Evolutionary conservation across 1,140 invertebrate genomes (phyloP).

Genomic region (Ceratina japonica): DNA sequence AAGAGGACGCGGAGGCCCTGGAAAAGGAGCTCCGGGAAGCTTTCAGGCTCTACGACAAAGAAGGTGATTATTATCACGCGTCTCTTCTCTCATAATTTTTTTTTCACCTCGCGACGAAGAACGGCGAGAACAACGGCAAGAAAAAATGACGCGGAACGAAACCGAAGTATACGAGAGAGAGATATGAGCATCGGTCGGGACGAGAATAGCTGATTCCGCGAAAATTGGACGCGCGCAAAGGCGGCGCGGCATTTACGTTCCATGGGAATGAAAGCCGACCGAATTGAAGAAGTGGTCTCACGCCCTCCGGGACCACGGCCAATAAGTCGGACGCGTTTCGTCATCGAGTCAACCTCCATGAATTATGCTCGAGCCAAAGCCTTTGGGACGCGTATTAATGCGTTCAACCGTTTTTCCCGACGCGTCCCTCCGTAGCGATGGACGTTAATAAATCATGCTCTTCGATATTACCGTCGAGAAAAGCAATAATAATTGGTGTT

Average conservation of each 20-base stretch:
- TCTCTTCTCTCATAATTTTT: neutral
- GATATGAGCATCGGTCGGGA: neutral
- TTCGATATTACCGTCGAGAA: neutral
- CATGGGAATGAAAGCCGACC: constrained; percentile 28
- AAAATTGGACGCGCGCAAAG: constrained; percentile 14
- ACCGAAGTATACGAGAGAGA: neutral
- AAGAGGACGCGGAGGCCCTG: constrained; percentile 95
- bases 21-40: constrained; percentile 95
- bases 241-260: neutral
- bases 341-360: constrained; percentile 38
- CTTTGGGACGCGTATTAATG: constrained; percentile 45
- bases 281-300: constrained; percentile 17
- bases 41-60: constrained; percentile 93
- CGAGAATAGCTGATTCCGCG: constrained; percentile 35
- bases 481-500: neutral
- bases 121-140: neutral
- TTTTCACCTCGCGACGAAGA: neutral
- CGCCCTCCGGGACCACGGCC: constrained; percentile 41
- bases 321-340: constrained; percentile 43
- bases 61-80: constrained; percentile 79
- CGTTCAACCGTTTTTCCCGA: neutral
- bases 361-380: constrained; percentile 50
- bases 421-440: neutral
- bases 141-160: neutral
- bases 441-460: constrained; percentile 12